Base-by-base conservation (phyloP, 2,888 invertebrate species). In the Ischnus inquisitorius region DNA sequence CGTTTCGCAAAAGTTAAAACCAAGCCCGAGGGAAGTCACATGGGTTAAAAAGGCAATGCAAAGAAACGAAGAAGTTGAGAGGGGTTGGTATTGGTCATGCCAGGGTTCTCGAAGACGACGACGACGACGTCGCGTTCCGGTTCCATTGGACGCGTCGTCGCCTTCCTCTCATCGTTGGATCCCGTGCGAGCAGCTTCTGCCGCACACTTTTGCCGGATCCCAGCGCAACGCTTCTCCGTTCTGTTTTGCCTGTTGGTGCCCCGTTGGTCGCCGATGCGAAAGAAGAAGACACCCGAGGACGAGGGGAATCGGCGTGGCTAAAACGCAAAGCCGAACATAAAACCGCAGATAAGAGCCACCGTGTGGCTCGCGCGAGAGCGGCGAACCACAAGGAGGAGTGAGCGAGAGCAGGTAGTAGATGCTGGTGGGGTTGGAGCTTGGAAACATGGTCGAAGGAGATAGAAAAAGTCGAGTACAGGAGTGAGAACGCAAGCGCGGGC, bases 301-400 rank as follows among this genome's bases (percentile, higher is more conserved):
- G 79, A 77, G 74, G 83, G 78, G 75, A 82, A 88, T 87, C 87
- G 84, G 86, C 85, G 85, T 83, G 88, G 88, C 87, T 83, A 87
- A 90, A 90, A 89, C 91, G 92, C 89, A 92, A 91, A 92, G 92
- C 90, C 89, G 90, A 90, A 88, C 91, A 91, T 91, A 92, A 91
- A 92, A 91, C 90, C 89, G 88, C 90, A 90, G 92, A 92, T 91
- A 92, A 92, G 90, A 90, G 90, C 90, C 89, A 89, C 89, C 88
- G 90, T 86, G 81, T 74, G 83, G 76, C 67, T 68, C 60, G 77
- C 79, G 79, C 76, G 51, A 76, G 41, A 76, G 41, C 48, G 60
- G 57, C 76, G 16, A 34, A 28, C 57, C 57, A 57, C 57, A 57
- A 25, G 22, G n/a, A 14, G 12, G 57, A 22, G n/a, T n/a, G 57